These are phyloP conservation scores for Monochamus alternatus DNA, from an alignment of 2,888 invertebrate genomes.

Conservation along the genomic window DNA sequence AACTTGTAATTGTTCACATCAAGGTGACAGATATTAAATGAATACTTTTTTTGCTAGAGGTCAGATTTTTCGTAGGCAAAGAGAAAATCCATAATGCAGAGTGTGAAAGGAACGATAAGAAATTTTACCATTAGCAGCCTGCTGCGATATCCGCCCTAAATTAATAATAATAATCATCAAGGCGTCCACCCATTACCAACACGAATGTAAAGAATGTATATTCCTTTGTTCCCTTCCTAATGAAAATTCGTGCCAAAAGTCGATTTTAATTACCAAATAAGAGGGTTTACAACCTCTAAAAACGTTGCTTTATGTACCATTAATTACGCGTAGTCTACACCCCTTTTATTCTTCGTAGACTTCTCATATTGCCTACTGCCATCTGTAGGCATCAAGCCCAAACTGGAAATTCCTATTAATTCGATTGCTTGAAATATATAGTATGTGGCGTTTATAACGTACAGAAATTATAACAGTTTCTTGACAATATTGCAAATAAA, in stretches of 20 bases:
- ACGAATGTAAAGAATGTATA: neutral
- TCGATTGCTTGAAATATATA: too few species aligned
- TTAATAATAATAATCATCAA: conserved; percentile 9
- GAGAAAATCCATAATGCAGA: neutral
- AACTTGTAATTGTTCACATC: neutral
- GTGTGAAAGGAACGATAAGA: conserved; percentile 3
- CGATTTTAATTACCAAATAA: conserved; percentile 8
- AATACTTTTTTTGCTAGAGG: neutral
- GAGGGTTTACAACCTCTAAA: neutral
- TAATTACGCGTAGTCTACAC: too few species aligned
- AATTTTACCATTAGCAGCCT: conserved; percentile 6
- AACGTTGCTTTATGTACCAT: neutral
- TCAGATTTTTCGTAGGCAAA: neutral
- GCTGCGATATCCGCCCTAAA: conserved; percentile 13
- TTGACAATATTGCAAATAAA: too few species aligned
- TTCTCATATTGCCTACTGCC: too few species aligned
- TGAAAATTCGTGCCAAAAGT: neutral
- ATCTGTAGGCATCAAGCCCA: too few species aligned
- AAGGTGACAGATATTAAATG: neutral
- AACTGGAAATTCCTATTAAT: too few species aligned
- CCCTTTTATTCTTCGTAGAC: too few species aligned
- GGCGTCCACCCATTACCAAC: conserved; percentile 3
- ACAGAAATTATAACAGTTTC: too few species aligned
- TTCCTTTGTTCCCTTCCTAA: neutral
- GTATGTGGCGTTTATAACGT: too few species aligned